A percentile compares a stretch with the other conserved stretches of the same genome.
These are phyloP conservation scores for Agriopis marginaria DNA, from an alignment of 2,888 invertebrate genomes.

Conservation along the genomic window DNA sequence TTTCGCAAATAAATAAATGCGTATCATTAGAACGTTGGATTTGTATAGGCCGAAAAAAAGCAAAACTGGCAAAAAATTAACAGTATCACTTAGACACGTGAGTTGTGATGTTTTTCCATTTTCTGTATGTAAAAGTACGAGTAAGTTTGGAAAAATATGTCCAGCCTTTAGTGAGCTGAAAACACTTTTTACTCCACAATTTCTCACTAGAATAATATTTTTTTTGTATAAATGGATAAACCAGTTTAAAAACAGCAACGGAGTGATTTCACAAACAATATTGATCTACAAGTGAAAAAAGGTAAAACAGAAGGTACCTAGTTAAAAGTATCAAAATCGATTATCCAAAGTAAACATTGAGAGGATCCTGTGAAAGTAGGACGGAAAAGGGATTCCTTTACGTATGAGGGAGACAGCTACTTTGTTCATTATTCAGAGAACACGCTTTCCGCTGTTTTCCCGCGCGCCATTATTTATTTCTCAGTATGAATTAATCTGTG, in stretches of 20 bases:
- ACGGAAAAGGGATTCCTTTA: constrained; percentile 18
- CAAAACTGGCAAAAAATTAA: too few species aligned
- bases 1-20: too few species aligned
- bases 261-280: background rate
- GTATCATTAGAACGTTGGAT: too few species aligned
- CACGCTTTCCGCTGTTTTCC: constrained; percentile 61
- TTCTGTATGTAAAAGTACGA: too few species aligned
- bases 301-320: background rate
- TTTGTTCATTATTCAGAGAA: constrained; percentile 67
- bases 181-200: background rate
- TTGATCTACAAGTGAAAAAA: constrained; percentile 4
- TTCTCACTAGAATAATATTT: background rate
- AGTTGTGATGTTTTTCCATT: too few species aligned
- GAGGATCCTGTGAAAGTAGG: constrained; percentile 10
- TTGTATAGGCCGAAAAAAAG: too few species aligned
- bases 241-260: background rate
- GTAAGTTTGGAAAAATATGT: too few species aligned
- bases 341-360: constrained; percentile 35
- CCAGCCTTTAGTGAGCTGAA: too few species aligned
- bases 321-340: constrained; percentile 41
- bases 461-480: constrained; percentile 40
- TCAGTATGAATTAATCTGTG: constrained; percentile 37
- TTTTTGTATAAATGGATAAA: background rate
- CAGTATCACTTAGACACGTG: too few species aligned
- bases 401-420: constrained; percentile 31